Evolutionary conservation across 1,140 invertebrate genomes (phyloP), one percentile per base, ranked within the genome.

Genomic region (Eriocheir sinensis): DNA sequence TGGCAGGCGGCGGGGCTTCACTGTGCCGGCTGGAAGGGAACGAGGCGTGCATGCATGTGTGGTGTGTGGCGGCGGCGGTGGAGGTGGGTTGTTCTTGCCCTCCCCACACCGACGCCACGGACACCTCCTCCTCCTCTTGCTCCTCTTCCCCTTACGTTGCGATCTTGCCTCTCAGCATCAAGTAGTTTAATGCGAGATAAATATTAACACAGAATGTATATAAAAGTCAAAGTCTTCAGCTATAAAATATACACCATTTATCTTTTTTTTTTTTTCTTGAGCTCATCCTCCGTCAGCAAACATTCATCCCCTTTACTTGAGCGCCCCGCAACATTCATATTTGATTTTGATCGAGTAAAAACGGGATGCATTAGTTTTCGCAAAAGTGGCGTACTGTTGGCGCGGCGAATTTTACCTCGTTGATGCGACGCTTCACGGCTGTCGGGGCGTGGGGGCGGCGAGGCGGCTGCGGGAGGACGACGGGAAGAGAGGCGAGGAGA

Each of bases 311-410:
- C 60, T 72, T 72, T 72, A 72, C 60, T 72, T 72, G 21, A 72
- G 60, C n/a, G 60, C 60, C 27, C 60, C 1, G 60, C 60, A 72
- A 17, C 60, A 72, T 72, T 72, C n/a, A 21, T 72, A 72, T 72
- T 72, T 72, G 60, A 72, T 72, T 72, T 72, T 72, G 60, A 72
- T 72, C 21, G 60, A 72, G 60, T 72, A 72, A 72, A 72, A 72
- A 72, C 60, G n/a, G 12, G 60, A 72, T 72, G 60, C 60, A 72
- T 72, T 72, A 72, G 60, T 72, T 72, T 72, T 4, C 60, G n/a
- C 60, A 72, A 72, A 72, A 72, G 60, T 72, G 60, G 60, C 60
- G 60, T n/a, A 72, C 60, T 72, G 60, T 72, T 72, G 60, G 60
- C 60, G n/a, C 4, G 60, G 60, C 21, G 60, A 72, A 72, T 72